Evolutionary conservation across 2,797 vertebrate species (phyloP), one percentile per base, ranked within the genome.

Genomic region (Rhinichthys osculus): DNA sequence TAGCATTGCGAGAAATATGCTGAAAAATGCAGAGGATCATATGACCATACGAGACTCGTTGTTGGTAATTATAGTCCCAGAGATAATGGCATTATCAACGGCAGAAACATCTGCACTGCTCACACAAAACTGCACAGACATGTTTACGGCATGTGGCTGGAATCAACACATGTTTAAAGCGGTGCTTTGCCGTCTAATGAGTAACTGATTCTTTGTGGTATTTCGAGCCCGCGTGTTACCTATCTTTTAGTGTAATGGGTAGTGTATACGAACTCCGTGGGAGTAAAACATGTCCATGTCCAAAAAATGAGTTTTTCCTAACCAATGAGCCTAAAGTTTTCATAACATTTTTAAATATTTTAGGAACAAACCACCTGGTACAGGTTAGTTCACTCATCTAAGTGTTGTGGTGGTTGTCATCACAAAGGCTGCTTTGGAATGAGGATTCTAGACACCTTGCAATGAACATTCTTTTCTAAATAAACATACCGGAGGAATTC

Each of bases 21-120:
- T 79, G 82, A 87, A 88, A 88, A 88, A 90, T 90, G 88, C 81
- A 86, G 80, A 84, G 62, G 69, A 54, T 80, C 27, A 81, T 85
- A 86, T 86, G 88, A 87, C 89, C 77, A 78, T 87, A 74, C 85
- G 1, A 82, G 71, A 74, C 81, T 77, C 27, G 47, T 79, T 72
- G 78, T 79, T 77, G 54, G 62, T 91, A 88, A 91, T 91, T 90
- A 91, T 69, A 91, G 90, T 85, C 44, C 64, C 72, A 44, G 54
- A 87, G 78, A 87, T 90, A 87, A 89, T 90, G 86, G 62, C 88
- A 82, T 90, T 87, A 91, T 90, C 79, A 88, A 78, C 52, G 78
- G 83, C 64, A 85, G 72, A 81, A 90, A 90, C 90, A 91, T 90
- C 90, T 91, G 90, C 88, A 85, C 72, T 19, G 73, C 71, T 73